These are phyloP conservation scores for Microctonus hyperodae DNA, from an alignment of 2,888 invertebrate genomes.

Conservation along the genomic window DNA sequence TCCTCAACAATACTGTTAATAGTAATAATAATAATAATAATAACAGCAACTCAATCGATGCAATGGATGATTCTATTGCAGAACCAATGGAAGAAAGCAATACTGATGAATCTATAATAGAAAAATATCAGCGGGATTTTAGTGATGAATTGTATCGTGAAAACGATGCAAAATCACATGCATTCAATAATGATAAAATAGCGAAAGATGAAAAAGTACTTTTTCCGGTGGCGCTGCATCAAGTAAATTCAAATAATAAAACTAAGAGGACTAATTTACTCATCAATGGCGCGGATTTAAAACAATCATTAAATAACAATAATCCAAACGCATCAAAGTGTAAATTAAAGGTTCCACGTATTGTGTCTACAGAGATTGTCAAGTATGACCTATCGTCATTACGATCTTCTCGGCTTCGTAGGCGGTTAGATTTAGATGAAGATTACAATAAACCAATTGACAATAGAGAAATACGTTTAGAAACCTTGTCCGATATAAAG, in stretches of 20 bases:
- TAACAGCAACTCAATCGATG: background rate
- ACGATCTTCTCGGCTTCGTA: background rate
- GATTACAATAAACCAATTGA: background rate
- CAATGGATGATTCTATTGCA: background rate
- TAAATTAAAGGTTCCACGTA: slow-evolving; percentile 43
- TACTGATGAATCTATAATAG: slow-evolving; percentile 29
- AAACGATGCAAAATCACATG: slow-evolving; percentile 18
- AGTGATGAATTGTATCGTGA: slow-evolving; percentile 28
- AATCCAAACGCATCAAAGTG: background rate
- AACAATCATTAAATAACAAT: slow-evolving; percentile 11
- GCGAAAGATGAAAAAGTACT: slow-evolving; percentile 44
- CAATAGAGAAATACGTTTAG: background rate
- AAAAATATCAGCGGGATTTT: slow-evolving; percentile 8
- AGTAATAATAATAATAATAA: background rate
- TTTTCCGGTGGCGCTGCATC: slow-evolving; percentile 45
- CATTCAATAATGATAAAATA: slow-evolving; percentile 13
- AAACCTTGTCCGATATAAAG: background rate
- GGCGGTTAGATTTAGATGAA: background rate
- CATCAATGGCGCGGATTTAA: slow-evolving; percentile 40
- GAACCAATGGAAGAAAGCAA: slow-evolving; percentile 31
- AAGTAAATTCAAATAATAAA: background rate
- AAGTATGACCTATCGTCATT: slow-evolving; percentile 44
- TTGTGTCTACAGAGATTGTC: slow-evolving; percentile 53
- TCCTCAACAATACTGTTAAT: slow-evolving; percentile 17
- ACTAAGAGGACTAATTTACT: slow-evolving; percentile 31